phyloP scores from a whole-genome alignment of 2,113 vertebrate genomes.

The Centropus unirufus region DNA sequence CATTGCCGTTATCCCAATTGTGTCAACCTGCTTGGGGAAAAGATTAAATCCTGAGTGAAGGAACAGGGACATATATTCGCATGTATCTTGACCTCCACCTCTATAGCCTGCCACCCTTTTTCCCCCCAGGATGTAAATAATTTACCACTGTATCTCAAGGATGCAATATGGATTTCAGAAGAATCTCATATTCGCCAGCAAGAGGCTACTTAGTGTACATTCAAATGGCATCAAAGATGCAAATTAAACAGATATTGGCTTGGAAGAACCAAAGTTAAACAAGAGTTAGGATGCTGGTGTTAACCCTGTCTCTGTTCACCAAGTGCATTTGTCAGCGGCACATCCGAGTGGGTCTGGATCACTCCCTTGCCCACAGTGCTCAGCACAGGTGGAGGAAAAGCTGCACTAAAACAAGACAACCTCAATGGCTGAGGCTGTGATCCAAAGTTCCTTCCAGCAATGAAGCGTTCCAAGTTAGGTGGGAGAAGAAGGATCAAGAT shows the following conservation, averaged over 20 bases:
- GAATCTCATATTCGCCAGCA: neutral
- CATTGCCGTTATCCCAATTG: neutral
- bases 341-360: neutral
- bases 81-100: neutral
- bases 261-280: neutral
- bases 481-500: neutral
- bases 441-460: neutral
- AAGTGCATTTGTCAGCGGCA: neutral
- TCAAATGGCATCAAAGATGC: neutral
- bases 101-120: neutral
- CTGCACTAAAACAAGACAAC: fast-evolving
- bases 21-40: neutral
- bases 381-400: neutral
- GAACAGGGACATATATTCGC: neutral
- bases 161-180: conserved; percentile 9
- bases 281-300: fast-evolving
- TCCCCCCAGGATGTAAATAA: neutral
- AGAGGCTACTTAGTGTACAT: neutral
- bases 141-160: neutral
- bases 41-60: neutral
- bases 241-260: neutral
- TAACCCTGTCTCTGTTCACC: neutral
- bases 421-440: fast-evolving
- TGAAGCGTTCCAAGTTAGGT: neutral
- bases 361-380: too few relatives aligned